These are phyloP conservation scores for Ormia ochracea DNA, from an alignment of 2,888 invertebrate genomes.

Conservation along the genomic window DNA sequence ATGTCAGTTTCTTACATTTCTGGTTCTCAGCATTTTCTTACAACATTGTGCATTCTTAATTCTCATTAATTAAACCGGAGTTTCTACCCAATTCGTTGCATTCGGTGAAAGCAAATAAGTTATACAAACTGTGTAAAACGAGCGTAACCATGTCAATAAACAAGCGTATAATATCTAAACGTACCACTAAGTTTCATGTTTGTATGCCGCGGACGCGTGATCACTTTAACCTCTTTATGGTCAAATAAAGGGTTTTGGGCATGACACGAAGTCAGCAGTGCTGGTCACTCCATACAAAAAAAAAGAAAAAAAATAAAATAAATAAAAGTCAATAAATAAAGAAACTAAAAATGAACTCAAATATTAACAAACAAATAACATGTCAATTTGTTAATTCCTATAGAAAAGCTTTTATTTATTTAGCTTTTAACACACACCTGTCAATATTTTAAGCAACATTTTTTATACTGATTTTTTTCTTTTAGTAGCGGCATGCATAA, in stretches of 20 bases:
- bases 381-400: background rate
- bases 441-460: background rate
- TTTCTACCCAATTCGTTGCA: conserved; percentile 14
- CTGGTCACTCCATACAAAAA: background rate
- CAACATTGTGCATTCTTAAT: background rate
- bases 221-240: conserved; percentile 47
- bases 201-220: background rate
- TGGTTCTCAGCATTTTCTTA: background rate
- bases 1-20: background rate
- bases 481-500: too few species aligned
- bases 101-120: conserved; percentile 8
- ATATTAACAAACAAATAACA: background rate
- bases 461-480: too few species aligned
- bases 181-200: background rate
- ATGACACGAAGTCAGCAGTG: background rate
- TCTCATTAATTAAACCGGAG: conserved; percentile 13
- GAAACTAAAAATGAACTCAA: background rate
- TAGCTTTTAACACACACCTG: conserved; percentile 13
- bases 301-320: background rate
- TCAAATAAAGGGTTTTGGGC: conserved; percentile 21
- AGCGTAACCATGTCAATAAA: conserved; percentile 41
- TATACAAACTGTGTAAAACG: background rate
- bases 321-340: background rate
- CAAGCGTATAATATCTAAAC: background rate
- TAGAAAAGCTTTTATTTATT: too few species aligned